Evolutionary conservation across 2,113 vertebrate species (phyloP).

Genomic region (Arvicanthis niloticus): DNA sequence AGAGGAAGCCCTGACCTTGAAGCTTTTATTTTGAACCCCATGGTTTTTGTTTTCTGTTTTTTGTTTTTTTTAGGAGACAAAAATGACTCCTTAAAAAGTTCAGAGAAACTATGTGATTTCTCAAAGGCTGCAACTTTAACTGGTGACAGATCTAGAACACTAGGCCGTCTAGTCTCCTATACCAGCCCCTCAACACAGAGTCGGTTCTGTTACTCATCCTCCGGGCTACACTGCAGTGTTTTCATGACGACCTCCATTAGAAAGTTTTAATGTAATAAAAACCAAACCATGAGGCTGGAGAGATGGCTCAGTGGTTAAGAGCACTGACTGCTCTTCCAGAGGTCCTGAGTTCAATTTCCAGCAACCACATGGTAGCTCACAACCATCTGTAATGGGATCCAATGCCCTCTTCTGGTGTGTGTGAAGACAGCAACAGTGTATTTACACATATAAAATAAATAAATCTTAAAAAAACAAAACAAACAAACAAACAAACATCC

Average conservation of each 20-base stretch:
- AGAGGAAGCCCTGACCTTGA: not conserved
- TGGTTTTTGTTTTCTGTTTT: not conserved
- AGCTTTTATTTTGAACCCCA: not conserved
- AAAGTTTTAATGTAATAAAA: not conserved
- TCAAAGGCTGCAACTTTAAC: conserved; percentile 9
- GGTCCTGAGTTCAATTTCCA: no score
- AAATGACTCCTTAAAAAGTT: not conserved
- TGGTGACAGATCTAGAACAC: not conserved
- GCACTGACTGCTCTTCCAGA: no score
- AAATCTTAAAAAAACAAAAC: no score
- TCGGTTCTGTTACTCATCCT: not conserved
- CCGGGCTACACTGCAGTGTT: not conserved
- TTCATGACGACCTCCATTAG: not conserved
- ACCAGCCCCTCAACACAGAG: not conserved
- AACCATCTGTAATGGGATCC: no score
- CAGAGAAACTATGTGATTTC: not conserved
- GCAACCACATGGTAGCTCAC: no score
- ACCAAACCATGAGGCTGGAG: not conserved
- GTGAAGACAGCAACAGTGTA: no score
- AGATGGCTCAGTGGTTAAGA: no score
- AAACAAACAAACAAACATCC: no score
- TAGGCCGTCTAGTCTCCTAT: not conserved
- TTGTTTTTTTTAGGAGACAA: conserved; percentile 1
- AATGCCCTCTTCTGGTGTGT: no score
- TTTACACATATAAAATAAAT: no score